Conservation (phyloP, 2,113 vertebrate genomes). For the Xenus cinereus region DNA sequence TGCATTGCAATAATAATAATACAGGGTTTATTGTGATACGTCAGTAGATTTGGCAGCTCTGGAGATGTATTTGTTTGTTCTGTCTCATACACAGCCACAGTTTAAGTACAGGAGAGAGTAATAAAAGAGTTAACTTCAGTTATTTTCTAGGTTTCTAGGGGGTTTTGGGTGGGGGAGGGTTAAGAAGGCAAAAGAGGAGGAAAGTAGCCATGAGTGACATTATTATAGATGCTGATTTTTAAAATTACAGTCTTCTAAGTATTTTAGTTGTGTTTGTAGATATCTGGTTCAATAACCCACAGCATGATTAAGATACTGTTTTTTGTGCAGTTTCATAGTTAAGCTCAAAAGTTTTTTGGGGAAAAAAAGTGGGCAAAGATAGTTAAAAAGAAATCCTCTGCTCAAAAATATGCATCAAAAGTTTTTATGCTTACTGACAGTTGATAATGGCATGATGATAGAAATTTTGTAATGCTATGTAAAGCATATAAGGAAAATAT, state of each 20-base stretch:
- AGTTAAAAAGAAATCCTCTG: background rate
- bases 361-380: background rate
- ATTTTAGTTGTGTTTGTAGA: background rate
- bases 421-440: background rate
- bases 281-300: background rate
- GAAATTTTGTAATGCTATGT: background rate
- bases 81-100: background rate
- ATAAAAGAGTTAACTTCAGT: background rate
- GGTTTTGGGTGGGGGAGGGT: fast-evolving
- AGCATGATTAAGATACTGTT: background rate
- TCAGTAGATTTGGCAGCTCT: background rate
- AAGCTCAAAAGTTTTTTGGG: background rate
- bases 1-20: background rate
- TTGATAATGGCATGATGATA: background rate
- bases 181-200: background rate
- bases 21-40: background rate
- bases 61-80: background rate
- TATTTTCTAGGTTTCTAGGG: background rate
- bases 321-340: background rate
- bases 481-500: background rate
- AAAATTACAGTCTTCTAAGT: background rate
- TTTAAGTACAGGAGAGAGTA: background rate
- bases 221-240: background rate
- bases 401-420: background rate
- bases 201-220: background rate